Conservation (phyloP, 2,113 vertebrate species). For the Morphnarchus princeps region DNA sequence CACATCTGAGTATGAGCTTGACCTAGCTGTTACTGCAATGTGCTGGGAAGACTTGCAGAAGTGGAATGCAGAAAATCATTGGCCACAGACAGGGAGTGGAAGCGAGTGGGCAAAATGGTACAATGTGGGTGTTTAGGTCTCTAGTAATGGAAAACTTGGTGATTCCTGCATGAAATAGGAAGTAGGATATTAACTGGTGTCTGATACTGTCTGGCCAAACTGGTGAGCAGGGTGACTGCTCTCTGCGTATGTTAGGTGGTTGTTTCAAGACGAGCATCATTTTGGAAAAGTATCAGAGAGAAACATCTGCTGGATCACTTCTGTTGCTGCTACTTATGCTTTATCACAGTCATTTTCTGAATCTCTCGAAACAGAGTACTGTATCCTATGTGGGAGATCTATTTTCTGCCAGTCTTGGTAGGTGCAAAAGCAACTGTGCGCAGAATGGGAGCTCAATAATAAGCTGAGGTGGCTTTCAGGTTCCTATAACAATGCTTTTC, state of each 20-base stretch:
- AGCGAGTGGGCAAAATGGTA: not conserved
- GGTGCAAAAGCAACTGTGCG: not conserved
- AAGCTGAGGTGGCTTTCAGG: not conserved
- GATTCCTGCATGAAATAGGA: not conserved
- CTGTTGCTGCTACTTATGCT: not conserved
- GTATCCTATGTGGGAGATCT: fast-evolving
- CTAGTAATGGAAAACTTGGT: not conserved
- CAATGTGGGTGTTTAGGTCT: not conserved
- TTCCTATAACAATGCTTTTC: not conserved
- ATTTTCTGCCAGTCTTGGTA: not conserved
- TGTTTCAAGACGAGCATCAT: not conserved
- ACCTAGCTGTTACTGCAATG: not conserved
- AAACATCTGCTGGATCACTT: not conserved
- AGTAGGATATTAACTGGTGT: not conserved
- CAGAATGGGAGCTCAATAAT: not conserved
- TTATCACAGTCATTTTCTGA: not conserved
- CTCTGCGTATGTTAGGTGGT: not conserved
- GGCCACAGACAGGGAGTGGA: not conserved
- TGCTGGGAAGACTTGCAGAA: not conserved
- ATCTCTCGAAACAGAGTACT: not conserved
- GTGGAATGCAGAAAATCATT: not conserved
- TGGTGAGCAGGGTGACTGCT: not conserved
- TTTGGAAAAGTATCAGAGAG: not conserved
- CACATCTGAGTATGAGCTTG: not conserved
- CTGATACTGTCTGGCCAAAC: not conserved